Evolutionary conservation across 2,888 invertebrate species (phyloP), one percentile per base, ranked within the genome.

Genomic region (Leucania comma): DNA sequence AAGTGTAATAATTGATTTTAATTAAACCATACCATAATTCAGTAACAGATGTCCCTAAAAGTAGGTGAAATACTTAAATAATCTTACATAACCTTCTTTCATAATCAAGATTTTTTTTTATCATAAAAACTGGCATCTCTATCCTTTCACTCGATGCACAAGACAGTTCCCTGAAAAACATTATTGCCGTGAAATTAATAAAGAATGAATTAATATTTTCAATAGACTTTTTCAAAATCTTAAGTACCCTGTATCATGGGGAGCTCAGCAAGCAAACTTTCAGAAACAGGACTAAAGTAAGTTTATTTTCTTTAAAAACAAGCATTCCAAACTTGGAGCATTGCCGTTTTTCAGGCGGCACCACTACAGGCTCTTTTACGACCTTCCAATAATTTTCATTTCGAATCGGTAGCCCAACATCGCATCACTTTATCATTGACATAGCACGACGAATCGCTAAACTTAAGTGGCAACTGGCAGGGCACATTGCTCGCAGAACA

Each of bases 201-300:
- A n/a, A 71, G 48, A 66, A 76, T 78, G 67, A 38, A 51, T 46
- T 56, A 42, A 42, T 48, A 26, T 51, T 53, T 53, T 53, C 1
- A 50, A 17, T 26, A 38, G 5, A 20, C 17, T 22, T 35, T 35
- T 14, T 81, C 51, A 59, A 79, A 81, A 68, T 79, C 53, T 26
- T 14, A 42, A 81, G 65, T 73, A 54, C 22, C n/a, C 2, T 53
- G 10, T 9, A 42, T 35, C 54, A 80, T 80, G 80, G 80, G 80
- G 59, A 60, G 66, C 70, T 67, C 80, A 10, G 78, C 70, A 38
- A 81, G 78, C 56, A 81, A 48, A 61, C 1, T 81, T 32, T 6
- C 78, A 32, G 58, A 73, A 32, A 62, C 69, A 9, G 80, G 80
- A 35, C 42, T 80, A 35, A 80, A 78, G 80, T 80, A 74, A 78